Evolutionary conservation across 2,113 vertebrate species (phyloP).

Genomic region (Fulmarus glacialis): DNA sequence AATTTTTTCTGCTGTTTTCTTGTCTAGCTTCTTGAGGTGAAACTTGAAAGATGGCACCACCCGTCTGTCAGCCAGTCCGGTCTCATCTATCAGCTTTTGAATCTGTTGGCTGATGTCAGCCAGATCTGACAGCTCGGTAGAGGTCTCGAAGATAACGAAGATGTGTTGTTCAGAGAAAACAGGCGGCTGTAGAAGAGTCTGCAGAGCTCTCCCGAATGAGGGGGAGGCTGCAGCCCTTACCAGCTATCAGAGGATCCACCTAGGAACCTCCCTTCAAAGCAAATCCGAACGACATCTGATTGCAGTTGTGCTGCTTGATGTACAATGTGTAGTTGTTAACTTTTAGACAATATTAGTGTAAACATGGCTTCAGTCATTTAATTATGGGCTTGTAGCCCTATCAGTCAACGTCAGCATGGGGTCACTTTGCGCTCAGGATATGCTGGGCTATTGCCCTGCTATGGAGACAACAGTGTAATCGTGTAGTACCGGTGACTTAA

Average conservation of each 20-base stretch:
- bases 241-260: background rate
- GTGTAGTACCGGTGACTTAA: background rate
- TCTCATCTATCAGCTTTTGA: background rate
- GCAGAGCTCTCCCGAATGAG: accelerated
- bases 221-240: background rate
- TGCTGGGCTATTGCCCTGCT: background rate
- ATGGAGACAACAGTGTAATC: background rate
- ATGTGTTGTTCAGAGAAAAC: background rate
- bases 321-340: background rate
- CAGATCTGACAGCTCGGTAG: background rate
- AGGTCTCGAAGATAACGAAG: background rate
- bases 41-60: background rate
- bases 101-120: background rate
- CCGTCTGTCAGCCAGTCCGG: accelerated
- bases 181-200: background rate
- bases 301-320: background rate
- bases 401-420: background rate
- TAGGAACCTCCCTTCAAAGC: background rate
- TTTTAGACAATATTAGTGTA: background rate
- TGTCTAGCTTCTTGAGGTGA: background rate
- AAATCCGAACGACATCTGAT: background rate
- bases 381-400: background rate
- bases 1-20: background rate
- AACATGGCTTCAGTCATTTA: background rate
- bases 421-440: background rate